Evolutionary conservation across 2,888 invertebrate species (phyloP).

Genomic region (Pemphredon lugubris): DNA sequence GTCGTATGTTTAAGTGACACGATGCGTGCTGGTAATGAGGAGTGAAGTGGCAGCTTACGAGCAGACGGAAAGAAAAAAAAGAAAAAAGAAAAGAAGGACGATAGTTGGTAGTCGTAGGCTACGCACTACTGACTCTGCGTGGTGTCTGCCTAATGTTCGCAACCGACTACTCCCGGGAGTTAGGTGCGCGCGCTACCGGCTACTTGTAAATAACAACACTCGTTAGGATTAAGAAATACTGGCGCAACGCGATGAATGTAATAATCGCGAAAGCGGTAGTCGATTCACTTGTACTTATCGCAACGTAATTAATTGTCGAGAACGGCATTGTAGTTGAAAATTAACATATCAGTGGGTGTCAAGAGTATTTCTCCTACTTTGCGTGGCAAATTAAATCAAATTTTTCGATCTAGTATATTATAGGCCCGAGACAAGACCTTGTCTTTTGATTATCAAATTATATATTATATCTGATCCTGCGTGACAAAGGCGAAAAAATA

Average conservation of each 20-base stretch:
- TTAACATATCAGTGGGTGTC: no score
- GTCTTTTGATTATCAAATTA: no score
- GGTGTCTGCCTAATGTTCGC: constrained; percentile 49
- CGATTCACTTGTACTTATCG: constrained; percentile 48
- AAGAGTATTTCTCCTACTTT: no score
- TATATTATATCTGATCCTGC: no score
- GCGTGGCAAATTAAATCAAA: no score
- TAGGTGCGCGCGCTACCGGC: constrained; percentile 32
- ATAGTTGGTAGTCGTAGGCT: not conserved
- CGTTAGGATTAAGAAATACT: constrained; percentile 44
- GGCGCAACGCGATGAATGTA: constrained; percentile 24
- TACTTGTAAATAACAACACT: constrained; percentile 51
- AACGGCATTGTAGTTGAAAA: constrained; percentile 39
- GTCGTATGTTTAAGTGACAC: constrained; percentile 45
- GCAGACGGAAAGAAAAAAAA: not conserved
- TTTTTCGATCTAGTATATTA: no score
- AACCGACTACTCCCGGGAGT: constrained; percentile 28
- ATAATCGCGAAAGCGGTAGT: constrained; percentile 43
- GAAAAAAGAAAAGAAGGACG: constrained; percentile 7
- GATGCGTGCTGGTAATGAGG: constrained; percentile 63
- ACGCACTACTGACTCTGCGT: constrained; percentile 38
- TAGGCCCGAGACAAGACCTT: no score
- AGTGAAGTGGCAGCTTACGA: constrained; percentile 43
- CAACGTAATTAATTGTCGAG: constrained; percentile 45
- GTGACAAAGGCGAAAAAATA: no score